These are phyloP conservation scores for Phallusia fumigata DNA, from an alignment of 23 tunicate species.

Conservation along the genomic window DNA sequence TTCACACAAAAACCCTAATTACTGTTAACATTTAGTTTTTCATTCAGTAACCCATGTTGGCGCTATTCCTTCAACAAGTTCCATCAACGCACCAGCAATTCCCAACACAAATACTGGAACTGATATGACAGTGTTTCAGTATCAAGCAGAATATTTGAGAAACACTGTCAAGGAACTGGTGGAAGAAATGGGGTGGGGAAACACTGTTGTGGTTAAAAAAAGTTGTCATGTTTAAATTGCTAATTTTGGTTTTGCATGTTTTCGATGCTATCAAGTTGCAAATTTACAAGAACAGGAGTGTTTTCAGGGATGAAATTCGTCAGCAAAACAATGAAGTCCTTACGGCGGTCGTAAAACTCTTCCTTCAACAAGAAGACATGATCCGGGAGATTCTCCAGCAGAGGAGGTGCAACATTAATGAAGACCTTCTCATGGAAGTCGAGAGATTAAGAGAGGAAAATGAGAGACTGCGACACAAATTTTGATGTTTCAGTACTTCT, in stretches of 20 bases:
- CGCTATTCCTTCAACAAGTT: too few species aligned
- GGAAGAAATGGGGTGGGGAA: constrained; percentile 54
- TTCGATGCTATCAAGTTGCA: neutral
- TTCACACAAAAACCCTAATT: too few species aligned
- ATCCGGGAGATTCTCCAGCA: constrained; percentile 36
- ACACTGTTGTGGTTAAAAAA: neutral
- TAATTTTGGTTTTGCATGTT: neutral
- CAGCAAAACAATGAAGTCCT: constrained; percentile 50
- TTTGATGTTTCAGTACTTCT: neutral
- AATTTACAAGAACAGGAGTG: neutral
- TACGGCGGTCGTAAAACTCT: constrained; percentile 59
- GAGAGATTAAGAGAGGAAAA: constrained; percentile 71
- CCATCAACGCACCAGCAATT: too few species aligned
- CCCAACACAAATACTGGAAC: neutral
- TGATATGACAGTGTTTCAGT: constrained; percentile 43
- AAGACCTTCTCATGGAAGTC: constrained; percentile 59
- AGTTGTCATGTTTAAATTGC: neutral
- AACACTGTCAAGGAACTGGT: constrained; percentile 77
- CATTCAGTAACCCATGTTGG: too few species aligned
- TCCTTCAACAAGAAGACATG: constrained; percentile 64
- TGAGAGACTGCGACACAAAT: constrained; percentile 53
- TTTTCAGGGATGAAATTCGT: constrained; percentile 59
- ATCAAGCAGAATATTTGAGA: constrained; percentile 59
- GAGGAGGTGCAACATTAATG: constrained; percentile 52
- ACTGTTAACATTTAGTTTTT: too few species aligned